Evolutionary conservation across 2,888 invertebrate species (phyloP).

Genomic region (Acronicta aceris): DNA sequence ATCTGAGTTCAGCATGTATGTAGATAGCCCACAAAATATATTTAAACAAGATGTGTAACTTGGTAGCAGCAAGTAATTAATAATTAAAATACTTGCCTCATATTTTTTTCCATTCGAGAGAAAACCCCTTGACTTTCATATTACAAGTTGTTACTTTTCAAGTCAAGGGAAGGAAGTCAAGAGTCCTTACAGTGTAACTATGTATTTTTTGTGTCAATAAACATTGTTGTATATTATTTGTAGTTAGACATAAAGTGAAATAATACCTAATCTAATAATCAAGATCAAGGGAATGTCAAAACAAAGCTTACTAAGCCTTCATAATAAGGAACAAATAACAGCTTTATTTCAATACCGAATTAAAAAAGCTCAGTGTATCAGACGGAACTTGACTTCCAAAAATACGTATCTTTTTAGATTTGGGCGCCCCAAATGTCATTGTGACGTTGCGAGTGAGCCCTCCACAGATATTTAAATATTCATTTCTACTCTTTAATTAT

Average conservation of each 20-base stretch:
- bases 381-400: conserved; percentile 78
- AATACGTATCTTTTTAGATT: conserved; percentile 85
- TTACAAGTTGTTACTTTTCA: too few species aligned
- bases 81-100: too few species aligned
- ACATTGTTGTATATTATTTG: too few species aligned
- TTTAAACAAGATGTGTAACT: too few species aligned
- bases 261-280: neutral
- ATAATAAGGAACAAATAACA: conserved; percentile 46
- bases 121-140: too few species aligned
- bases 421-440: conserved; percentile 84
- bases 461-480: conserved; percentile 86
- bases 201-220: too few species aligned
- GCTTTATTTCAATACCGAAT: conserved; percentile 32
- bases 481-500: conserved; percentile 88
- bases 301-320: conserved; percentile 27
- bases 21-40: too few species aligned
- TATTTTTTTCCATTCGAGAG: too few species aligned
- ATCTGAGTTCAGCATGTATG: too few species aligned
- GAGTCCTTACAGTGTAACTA: too few species aligned
- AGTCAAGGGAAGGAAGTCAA: too few species aligned
- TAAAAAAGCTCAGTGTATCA: conserved; percentile 66
- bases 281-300: conserved; percentile 17
- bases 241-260: neutral
- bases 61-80: too few species aligned
- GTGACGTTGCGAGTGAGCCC: conserved; percentile 78